These are phyloP conservation scores for Pyxicephalus adspersus DNA, from an alignment of 2,113 vertebrate species.

Conservation along the genomic window DNA sequence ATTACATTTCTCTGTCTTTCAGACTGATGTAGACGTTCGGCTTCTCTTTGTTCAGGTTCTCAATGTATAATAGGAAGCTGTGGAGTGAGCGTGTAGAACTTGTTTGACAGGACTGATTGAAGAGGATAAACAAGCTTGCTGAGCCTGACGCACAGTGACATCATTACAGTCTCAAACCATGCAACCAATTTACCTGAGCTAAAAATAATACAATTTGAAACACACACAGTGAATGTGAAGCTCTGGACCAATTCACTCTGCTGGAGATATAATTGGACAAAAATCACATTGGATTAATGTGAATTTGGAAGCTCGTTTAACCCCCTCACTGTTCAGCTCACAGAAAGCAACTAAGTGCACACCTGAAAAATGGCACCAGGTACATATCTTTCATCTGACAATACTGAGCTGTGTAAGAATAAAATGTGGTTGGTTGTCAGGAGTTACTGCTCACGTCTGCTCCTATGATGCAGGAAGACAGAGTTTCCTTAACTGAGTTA, in stretches of 20 bases:
- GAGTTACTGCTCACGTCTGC: not conserved
- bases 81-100: constrained; percentile 21
- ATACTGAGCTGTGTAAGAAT: not conserved
- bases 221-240: not conserved
- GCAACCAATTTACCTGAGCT: constrained; percentile 39
- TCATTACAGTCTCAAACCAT: constrained; percentile 34
- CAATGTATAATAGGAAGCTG: constrained; percentile 12
- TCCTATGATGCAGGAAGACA: too few relatives aligned
- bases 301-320: not conserved
- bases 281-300: constrained; percentile 2
- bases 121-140: constrained; percentile 36
- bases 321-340: not conserved
- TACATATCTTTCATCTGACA: not conserved
- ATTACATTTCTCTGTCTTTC: not conserved
- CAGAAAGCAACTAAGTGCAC: too few relatives aligned
- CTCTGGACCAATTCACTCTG: not conserved
- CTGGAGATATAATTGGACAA: not conserved
- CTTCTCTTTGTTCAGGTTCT: constrained; percentile 39
- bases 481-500: too few relatives aligned
- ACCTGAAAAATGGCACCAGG: not conserved
- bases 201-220: constrained; percentile 41
- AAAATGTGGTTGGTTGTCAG: not conserved
- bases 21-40: not conserved
- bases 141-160: constrained; percentile 45
- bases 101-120: constrained; percentile 48